Evolutionary conservation across 2,113 vertebrate species (phyloP).

Genomic region (Larimichthys polyactis): DNA sequence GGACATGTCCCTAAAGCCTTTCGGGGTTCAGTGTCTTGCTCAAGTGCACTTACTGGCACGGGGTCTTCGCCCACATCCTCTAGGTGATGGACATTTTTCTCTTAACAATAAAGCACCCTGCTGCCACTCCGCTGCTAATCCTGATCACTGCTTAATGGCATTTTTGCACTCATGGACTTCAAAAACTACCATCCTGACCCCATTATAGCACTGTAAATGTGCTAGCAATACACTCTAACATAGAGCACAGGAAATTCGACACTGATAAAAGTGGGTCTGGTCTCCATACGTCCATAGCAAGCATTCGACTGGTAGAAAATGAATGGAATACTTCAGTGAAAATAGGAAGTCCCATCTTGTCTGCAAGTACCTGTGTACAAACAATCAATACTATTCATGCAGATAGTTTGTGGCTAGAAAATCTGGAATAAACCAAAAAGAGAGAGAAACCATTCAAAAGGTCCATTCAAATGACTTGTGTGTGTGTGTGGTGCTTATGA

Average conservation of each 20-base stretch:
- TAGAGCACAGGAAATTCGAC: conserved; percentile 92
- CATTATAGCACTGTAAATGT: conserved; percentile 90
- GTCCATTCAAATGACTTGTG: conserved; percentile 29
- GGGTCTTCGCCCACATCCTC: conserved; percentile 7
- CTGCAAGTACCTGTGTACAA: conserved; percentile 61
- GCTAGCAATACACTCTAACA: conserved; percentile 96
- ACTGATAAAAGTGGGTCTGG: conserved; percentile 81
- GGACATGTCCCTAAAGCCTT: conserved; percentile 19
- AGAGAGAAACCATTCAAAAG: conserved; percentile 30
- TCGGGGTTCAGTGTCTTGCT: conserved; percentile 18
- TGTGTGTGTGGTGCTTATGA: conserved; percentile 38
- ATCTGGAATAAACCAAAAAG: conserved; percentile 9
- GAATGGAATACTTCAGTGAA: conserved; percentile 67
- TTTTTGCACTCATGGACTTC: conserved; percentile 41
- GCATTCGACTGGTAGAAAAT: conserved; percentile 62
- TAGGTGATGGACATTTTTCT: neutral
- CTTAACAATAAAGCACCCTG: conserved; percentile 7
- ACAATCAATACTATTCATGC: conserved; percentile 55
- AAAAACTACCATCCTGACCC: conserved; percentile 33
- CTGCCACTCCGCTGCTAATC: conserved; percentile 7
- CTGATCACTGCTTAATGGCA: conserved; percentile 47
- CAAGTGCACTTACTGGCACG: conserved; percentile 40
- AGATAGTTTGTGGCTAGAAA: conserved; percentile 51
- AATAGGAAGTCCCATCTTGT: conserved; percentile 54
- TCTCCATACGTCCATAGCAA: conserved; percentile 72